A percentile compares a stretch with the other conserved stretches of the same genome.
Conservation (phyloP, 2,797 vertebrate species). For the Sebastes nivosus region DNA sequence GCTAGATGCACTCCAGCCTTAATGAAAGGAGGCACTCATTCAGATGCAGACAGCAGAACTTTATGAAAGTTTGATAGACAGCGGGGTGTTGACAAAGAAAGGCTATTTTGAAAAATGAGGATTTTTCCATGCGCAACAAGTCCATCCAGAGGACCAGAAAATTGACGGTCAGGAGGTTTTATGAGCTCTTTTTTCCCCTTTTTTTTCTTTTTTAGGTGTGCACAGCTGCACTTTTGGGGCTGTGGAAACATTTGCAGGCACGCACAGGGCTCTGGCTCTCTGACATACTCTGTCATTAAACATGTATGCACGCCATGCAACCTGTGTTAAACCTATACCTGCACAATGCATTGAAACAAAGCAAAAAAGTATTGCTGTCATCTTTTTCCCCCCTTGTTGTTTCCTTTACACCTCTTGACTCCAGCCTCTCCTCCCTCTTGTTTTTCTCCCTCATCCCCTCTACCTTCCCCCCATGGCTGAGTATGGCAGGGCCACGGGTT, state of each 20-base stretch:
- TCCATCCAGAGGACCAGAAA: slow-evolving; percentile 44
- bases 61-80: slow-evolving; percentile 61
- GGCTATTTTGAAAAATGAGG: slow-evolving; percentile 34
- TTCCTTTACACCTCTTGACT: slow-evolving; percentile 49
- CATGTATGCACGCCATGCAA: slow-evolving; percentile 35
- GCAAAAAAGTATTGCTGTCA: not conserved
- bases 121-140: slow-evolving; percentile 51
- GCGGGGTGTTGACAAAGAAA: slow-evolving; percentile 54
- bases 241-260: slow-evolving; percentile 70
- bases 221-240: slow-evolving; percentile 73
- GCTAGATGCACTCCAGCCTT: slow-evolving; percentile 58
- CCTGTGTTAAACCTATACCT: slow-evolving; percentile 38
- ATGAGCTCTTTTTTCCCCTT: slow-evolving; percentile 9
- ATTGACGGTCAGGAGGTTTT: slow-evolving; percentile 46
- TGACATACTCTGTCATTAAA: slow-evolving; percentile 52
- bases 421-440: slow-evolving; percentile 61
- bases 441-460: slow-evolving; percentile 67
- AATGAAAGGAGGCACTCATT: slow-evolving; percentile 68
- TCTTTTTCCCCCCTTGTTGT: not conserved
- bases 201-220: slow-evolving; percentile 59
- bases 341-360: slow-evolving; percentile 22
- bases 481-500: slow-evolving; percentile 76
- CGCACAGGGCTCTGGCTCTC: slow-evolving; percentile 38
- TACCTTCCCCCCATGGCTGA: slow-evolving; percentile 76
- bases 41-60: slow-evolving; percentile 56